Evolutionary conservation across 2,888 invertebrate species (phyloP).

Genomic region (Morpho achilles): DNA sequence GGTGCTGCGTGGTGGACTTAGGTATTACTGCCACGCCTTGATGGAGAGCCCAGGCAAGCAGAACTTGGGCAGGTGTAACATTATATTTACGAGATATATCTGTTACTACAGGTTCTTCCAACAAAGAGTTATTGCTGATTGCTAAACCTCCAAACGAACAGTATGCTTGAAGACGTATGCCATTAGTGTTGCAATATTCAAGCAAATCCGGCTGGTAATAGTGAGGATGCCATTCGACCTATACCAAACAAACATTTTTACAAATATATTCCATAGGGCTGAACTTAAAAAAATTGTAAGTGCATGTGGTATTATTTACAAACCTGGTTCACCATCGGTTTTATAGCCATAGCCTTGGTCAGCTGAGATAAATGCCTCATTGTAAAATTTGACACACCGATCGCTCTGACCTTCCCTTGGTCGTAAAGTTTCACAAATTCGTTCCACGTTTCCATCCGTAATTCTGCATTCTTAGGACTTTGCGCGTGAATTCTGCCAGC

Average conservation of each 20-base stretch:
- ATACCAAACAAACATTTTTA: conserved; percentile 19
- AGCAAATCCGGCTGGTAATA: conserved; percentile 82
- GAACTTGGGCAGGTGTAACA: conserved; percentile 81
- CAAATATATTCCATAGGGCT: neutral
- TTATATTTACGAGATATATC: conserved; percentile 80
- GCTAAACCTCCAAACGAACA: conserved; percentile 84
- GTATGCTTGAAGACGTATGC: conserved; percentile 89
- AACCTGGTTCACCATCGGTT: conserved; percentile 89
- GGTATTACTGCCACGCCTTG: conserved; percentile 85
- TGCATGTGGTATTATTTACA: conserved; percentile 7
- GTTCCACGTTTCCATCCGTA: conserved; percentile 83
- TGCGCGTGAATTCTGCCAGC: conserved; percentile 53
- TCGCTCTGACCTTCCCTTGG: conserved; percentile 80
- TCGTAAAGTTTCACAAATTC: conserved; percentile 82
- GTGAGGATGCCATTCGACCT: conserved; percentile 90
- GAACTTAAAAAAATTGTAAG: neutral
- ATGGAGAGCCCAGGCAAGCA: conserved; percentile 88
- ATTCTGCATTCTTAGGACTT: conserved; percentile 62
- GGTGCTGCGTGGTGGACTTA: conserved; percentile 79
- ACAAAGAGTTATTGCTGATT: conserved; percentile 60
- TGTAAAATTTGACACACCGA: conserved; percentile 92
- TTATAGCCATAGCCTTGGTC: conserved; percentile 65
- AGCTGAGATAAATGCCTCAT: conserved; percentile 83
- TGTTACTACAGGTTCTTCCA: conserved; percentile 79
- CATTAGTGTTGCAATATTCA: conserved; percentile 80